Evolutionary conservation across 2,888 invertebrate species (phyloP), one percentile per base, ranked within the genome.

Genomic region (Portevinia maculata): DNA sequence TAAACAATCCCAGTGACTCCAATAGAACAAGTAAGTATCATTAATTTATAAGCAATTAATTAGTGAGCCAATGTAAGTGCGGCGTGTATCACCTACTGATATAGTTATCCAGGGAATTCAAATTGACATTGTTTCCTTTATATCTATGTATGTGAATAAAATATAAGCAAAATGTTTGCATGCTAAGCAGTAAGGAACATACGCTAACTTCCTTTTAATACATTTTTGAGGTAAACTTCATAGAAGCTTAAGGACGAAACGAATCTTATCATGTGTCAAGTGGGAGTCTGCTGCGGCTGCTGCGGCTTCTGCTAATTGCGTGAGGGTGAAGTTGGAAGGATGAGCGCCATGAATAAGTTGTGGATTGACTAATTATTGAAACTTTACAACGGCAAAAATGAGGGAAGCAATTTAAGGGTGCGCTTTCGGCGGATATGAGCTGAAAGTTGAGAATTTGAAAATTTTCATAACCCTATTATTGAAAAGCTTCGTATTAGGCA

Each of bases 1-100:
- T n/a, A 53, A 62, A 53, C 19, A 53, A 34, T 48, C 44, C 24
- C 34, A 24, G 15, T 24, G 41, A 52, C 48, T 74, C 24, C 74
- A 28, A 15, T 74, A 48, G 62, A 69, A 39, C 55, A 62, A 64
- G 81, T 81, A 65, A 81, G 81, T 81, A 81, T 64, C 30, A 65
- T 81, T 71, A 76, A 71, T 76, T 70, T 53, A 65, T 52, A 60
- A 81, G 60, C 76, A 81, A 81, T 81, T 81, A 81, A 76, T 81
- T 81, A 81, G 59, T 52, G 48, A 73, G 44, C 21, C 13, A 30
- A 8, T 32, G 34, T 62, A 30, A 15, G 21, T 46, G 44, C 17
- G 28, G 17, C n/a, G 11, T 19, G 48, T 59, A 13, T 21, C 28
- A 15, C 34, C 15, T 17, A 30, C 6, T 30, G 55, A 37, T 28